These are phyloP conservation scores for Poecile atricapillus DNA, from an alignment of 2,113 vertebrate species.

Conservation along the genomic window DNA sequence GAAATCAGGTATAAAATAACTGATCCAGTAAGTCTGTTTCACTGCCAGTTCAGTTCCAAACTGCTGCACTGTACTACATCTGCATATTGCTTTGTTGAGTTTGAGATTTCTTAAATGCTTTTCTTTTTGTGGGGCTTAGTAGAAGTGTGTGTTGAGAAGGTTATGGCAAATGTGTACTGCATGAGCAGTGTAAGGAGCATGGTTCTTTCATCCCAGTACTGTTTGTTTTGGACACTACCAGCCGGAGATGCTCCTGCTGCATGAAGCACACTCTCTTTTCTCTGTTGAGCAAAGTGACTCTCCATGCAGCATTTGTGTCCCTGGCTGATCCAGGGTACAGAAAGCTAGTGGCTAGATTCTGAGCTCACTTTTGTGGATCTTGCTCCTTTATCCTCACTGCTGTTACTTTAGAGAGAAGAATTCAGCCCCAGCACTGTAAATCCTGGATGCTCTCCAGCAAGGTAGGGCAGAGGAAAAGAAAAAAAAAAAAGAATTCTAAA, in stretches of 20 bases:
- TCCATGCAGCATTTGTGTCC: background rate
- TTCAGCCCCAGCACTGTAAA: background rate
- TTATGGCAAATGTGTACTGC: background rate
- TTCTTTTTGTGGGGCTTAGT: background rate
- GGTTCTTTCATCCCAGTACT: background rate
- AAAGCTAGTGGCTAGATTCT: background rate
- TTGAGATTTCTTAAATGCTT: background rate
- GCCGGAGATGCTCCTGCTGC: background rate
- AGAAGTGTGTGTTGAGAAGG: background rate
- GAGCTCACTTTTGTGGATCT: background rate
- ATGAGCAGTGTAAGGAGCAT: background rate
- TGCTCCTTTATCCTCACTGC: background rate
- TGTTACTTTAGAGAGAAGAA: slow-evolving; percentile 8
- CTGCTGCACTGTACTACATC: background rate
- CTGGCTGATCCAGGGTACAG: background rate
- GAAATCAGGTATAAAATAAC: slow-evolving; percentile 36
- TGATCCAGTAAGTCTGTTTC: background rate
- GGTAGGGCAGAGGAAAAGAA: background rate
- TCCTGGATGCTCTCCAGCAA: background rate
- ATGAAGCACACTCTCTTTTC: background rate
- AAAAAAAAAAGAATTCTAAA: background rate
- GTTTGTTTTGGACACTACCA: slow-evolving; percentile 32
- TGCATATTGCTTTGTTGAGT: background rate
- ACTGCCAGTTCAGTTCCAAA: background rate
- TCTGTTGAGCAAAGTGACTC: background rate